Base-by-base conservation (phyloP, 2,797 vertebrate species). In the Vespertilio murinus region DNA sequence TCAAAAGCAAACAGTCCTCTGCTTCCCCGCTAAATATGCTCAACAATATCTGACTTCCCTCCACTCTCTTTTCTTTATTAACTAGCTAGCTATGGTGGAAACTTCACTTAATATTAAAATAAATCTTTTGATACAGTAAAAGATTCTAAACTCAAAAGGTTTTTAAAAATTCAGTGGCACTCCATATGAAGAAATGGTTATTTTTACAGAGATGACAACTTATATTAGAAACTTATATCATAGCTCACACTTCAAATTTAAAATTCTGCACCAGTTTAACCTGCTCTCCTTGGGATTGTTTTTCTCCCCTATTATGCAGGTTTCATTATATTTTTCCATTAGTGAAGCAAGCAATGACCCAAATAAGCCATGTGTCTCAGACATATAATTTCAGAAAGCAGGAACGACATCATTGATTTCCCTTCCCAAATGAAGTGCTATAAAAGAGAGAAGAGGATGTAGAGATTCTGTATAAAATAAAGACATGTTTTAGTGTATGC, bases 311-410 rank as follows among this genome's bases (percentile, higher is more conserved):
- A 92, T 90, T 92, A 92, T 85, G 30, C 40, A 71, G 69, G 92
- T 92, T 90, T 93, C 88, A 93, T 84, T 92, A 75, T 49, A 73
- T 88, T 93, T 95, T 95, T 95, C 93, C 91, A 92, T 92, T 94
- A 92, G 73, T 82, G 74, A 84, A 92, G 40, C 88, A 94, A 91
- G 88, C 74, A 93, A 65, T 95, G 85, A 82, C 52, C 42, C 91
- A 95, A 78, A 74, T 47, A 94, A 90, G 74, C 47, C 22, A 59
- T 65, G 38, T 38, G 45, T 85, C 91, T 78, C 77, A 94, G 82
- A 77, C 61, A 84, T 77, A 71, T 49, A 88, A 94, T 94, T 95
- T 96, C 49, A 92, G 52, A 95, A 74, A 93, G 33, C 11, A 91
- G 28, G 45, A 71, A 10, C n/a, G 61, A 78, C 69, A 81, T 94